Evolutionary conservation across 2,888 invertebrate genomes (phyloP), one percentile per base, ranked within the genome.

Genomic region (Caenorhabditis auriculariae): DNA sequence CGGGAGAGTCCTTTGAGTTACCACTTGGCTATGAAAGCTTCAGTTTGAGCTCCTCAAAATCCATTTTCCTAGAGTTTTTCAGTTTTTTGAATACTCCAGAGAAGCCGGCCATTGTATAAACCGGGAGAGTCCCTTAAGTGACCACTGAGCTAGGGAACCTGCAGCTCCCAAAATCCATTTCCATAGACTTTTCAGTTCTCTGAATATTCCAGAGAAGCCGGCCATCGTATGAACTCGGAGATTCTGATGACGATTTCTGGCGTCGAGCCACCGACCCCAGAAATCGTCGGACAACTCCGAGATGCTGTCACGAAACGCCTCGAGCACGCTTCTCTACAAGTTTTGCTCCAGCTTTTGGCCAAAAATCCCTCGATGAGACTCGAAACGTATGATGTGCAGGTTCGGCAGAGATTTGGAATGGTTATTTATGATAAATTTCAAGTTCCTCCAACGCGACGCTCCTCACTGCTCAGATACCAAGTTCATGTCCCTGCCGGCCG

Each of bases 401-500:
- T 60, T 15, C 29, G 52, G 17, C 9, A 29, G 21, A 12, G 44
- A 15, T 17, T 15, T 21, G 6, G 24, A 44, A 9, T 6, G 17
- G 27, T 9, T 44, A 6, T 12, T 19, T 29, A 42, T n/a, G n/a
- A n/a, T n/a, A n/a, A 7, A 1, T 37, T 45, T 74, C 24, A 87
- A 66, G 54, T 81, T 80, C 58, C 64, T 80, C 12, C 80, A 80
- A 61, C 67, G 62, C 0, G 54, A 59, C n/a, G 48, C 53, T 4
- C 48, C 35, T 0, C 38, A 43, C 6, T 77, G 80, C 32, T 28
- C 54, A 9, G 38, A 50, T 6, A 44, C 66, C 23, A 55, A 68
- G 28, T 64, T 61, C 53, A 75, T 72, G 52, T 61, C 73, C 1
- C 53, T 81, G 38, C 80, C 80, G 1, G 21, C 38, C 17, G 43